phyloP scores from a whole-genome alignment of 2,113 vertebrate species.

The Corvus cornix region DNA sequence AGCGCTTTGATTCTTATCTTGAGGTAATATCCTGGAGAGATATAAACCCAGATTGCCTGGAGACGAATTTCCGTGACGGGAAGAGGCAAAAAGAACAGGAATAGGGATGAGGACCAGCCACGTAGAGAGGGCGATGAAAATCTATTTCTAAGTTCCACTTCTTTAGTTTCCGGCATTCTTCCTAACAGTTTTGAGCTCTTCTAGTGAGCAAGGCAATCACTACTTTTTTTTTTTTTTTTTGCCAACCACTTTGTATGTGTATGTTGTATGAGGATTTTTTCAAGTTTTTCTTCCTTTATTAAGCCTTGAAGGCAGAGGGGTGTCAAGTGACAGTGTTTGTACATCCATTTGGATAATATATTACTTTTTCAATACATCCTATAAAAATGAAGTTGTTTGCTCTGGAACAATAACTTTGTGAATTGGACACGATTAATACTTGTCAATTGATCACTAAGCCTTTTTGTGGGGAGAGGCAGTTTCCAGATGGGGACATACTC shows the following conservation, averaged over 20 bases:
- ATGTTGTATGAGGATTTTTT: not conserved
- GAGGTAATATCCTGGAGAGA: conserved; percentile 38
- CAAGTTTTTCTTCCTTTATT: not conserved
- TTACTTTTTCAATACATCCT: not conserved
- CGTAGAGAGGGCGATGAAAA: not conserved
- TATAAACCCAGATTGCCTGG: not conserved
- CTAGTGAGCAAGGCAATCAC: not conserved
- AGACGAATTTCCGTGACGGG: not conserved
- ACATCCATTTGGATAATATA: not conserved
- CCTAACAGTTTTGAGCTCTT: not conserved
- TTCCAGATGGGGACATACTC: not conserved
- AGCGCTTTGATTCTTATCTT: conserved; percentile 46
- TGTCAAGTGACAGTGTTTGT: not conserved
- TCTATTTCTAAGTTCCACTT: not conserved
- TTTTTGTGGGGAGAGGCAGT: not conserved
- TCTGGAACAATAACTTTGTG: not conserved
- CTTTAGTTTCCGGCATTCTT: not conserved
- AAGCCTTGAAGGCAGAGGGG: not conserved
- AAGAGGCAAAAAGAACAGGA: not conserved
- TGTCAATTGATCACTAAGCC: not conserved
- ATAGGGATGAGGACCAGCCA: not conserved
- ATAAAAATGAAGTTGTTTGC: not conserved
- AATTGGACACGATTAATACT: not conserved
- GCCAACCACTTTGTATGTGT: not conserved
- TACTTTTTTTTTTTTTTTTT: not conserved